Evolutionary conservation across 1,140 invertebrate genomes (phyloP).

Genomic region (Sminthurides bifidus): DNA sequence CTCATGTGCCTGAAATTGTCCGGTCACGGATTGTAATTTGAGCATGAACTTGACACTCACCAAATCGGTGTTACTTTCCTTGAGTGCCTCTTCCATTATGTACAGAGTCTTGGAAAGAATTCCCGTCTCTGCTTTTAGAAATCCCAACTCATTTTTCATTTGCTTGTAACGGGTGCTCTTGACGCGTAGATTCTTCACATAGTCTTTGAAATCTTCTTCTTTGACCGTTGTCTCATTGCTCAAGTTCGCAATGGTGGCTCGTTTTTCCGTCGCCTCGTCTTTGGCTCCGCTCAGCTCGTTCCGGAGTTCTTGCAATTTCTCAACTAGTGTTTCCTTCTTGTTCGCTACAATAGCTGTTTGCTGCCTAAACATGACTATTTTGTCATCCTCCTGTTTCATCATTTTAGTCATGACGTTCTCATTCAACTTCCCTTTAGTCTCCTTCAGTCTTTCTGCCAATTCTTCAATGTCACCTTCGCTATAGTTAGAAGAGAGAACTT

Average conservation of each 20-base stretch:
- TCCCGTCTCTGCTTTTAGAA: conserved; percentile 37
- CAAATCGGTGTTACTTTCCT: conserved; percentile 39
- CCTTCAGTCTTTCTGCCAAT: conserved; percentile 28
- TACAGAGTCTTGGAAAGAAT: conserved; percentile 51
- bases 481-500: conserved; percentile 40
- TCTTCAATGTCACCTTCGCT: conserved; percentile 37
- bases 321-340: conserved; percentile 60
- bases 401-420: conserved; percentile 42
- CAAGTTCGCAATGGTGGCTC: conserved; percentile 40
- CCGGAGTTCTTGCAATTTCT: conserved; percentile 52
- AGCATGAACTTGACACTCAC: conserved; percentile 35
- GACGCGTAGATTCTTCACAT: conserved; percentile 60
- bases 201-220: conserved; percentile 72
- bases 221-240: conserved; percentile 50
- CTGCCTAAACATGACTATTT: conserved; percentile 67
- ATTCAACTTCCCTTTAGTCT: conserved; percentile 50
- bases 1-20: not conserved
- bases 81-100: conserved; percentile 44
- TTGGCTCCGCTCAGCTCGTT: conserved; percentile 48
- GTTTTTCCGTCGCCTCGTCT: conserved; percentile 42
- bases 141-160: conserved; percentile 23
- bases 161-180: conserved; percentile 70
- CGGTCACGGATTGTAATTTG: not conserved
- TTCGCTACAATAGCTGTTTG: conserved; percentile 65
- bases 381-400: conserved; percentile 51